A percentile compares a stretch with the other conserved stretches of the same genome.
Conservation (phyloP, 2,888 invertebrate genomes). For the Rhabditoides inermis region DNA sequence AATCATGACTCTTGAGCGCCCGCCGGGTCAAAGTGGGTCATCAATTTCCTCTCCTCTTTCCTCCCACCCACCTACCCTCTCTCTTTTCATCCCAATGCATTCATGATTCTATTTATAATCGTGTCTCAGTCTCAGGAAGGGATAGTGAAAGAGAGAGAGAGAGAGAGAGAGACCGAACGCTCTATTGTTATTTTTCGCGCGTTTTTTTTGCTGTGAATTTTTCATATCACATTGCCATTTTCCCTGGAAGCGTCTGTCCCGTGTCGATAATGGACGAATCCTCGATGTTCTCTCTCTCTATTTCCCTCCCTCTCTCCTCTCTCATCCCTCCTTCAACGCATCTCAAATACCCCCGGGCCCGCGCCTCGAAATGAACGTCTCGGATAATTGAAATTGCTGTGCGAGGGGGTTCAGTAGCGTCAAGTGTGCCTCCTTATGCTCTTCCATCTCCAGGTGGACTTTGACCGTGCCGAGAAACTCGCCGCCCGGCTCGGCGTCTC, state of each 20-base stretch:
- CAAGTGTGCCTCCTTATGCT: no score
- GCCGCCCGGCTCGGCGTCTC: constrained; percentile 50
- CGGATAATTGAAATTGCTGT: no score
- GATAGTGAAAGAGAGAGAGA: no score
- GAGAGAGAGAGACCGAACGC: no score
- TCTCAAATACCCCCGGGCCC: background rate
- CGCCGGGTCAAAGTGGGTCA: background rate
- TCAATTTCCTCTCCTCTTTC: background rate
- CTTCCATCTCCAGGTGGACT: constrained; percentile 43
- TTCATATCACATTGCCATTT: no score
- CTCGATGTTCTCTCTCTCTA: constrained; percentile 5
- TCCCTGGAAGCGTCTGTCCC: no score
- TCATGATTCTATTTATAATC: background rate
- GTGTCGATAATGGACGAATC: no score
- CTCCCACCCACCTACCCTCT: background rate
- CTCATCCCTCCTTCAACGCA: background rate
- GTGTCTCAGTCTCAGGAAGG: background rate
- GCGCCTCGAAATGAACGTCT: background rate
- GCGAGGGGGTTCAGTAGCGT: no score
- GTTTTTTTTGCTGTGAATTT: no score
- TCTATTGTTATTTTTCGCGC: no score
- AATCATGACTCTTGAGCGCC: background rate
- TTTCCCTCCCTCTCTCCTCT: constrained; percentile 5
- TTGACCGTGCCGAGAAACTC: constrained; percentile 48
- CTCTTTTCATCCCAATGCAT: background rate